Base-by-base conservation (phyloP, 1,140 invertebrate genomes). In the Aphis craccivora region DNA sequence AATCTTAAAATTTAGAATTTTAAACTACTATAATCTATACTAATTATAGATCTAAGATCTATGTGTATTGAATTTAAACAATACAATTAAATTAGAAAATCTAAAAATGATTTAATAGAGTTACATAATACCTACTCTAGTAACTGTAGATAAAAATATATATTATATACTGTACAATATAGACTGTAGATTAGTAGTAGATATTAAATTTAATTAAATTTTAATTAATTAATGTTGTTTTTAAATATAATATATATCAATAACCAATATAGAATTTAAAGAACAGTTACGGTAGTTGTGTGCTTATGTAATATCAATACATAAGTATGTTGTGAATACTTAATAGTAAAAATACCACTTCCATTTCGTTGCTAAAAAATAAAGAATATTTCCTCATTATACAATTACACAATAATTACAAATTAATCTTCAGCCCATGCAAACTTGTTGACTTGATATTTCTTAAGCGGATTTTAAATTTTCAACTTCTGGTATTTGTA, bases 311-410 rank as follows among this genome's bases (percentile, higher is more conserved):
- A 87, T n/a, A 87, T 2, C 4, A 48, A 51, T 20, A 22, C n/a
- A 87, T 40, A 45, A n/a, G 30, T 76, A 3, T n/a, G 14, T n/a
- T n/a, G 60, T 76, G 14, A 11, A 3, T 30, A 43, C 45, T 43
- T 45, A 86, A 86, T 30, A n/a, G 3, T 43, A 81, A 40, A 37
- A 83, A 30, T 87, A 48, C 7, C 6, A 40, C 7, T 87, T 48
- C 4, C 20, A 89, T 35, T 53, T 88, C 20, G 7, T 89, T 9
- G 3, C 35, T 53, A 11, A 51, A 45, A 43, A 55, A 7, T 60
- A 25, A 40, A 90, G 7, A 60, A 43, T 55, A 43, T 90, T 60
- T 90, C 60, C 51, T 90, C 88, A 60, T 40, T 90, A 90, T 5
- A 89, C 5, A 40, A 48, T 84, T 83, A 86, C 43, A 84, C 22